These are phyloP conservation scores for Mya arenaria DNA, from an alignment of 1,140 invertebrate species.

Conservation along the genomic window DNA sequence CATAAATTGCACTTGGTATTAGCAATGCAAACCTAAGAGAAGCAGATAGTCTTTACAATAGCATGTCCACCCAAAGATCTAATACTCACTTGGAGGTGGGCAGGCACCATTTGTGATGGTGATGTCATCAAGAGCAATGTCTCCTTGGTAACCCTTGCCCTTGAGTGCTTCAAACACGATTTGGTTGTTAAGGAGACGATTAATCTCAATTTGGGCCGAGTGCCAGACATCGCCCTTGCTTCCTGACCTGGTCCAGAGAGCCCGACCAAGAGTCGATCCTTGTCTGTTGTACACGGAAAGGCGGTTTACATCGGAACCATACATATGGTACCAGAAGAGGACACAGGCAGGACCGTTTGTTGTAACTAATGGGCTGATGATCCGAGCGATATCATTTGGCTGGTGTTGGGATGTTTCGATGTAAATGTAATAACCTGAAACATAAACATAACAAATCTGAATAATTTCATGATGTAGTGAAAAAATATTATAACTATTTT, in stretches of 20 bases:
- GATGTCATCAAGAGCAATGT: constrained; percentile 74
- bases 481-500: too few species aligned
- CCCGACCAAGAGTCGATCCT: constrained; percentile 28
- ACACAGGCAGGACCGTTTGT: constrained; percentile 71
- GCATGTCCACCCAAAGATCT: not conserved
- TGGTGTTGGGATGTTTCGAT: constrained; percentile 66
- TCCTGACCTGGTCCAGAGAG: constrained; percentile 67
- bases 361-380: constrained; percentile 60
- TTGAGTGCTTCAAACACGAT: constrained; percentile 72
- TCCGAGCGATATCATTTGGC: constrained; percentile 65
- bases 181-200: constrained; percentile 54
- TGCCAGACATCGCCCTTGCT: constrained; percentile 76
- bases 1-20: too few species aligned
- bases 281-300: constrained; percentile 71
- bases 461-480: too few species aligned
- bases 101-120: constrained; percentile 64
- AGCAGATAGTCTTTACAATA: too few species aligned
- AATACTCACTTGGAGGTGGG: constrained; percentile 25
- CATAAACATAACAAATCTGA: too few species aligned
- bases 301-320: constrained; percentile 81
- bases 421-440: constrained; percentile 58
- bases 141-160: constrained; percentile 63
- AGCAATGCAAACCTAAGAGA: too few species aligned
- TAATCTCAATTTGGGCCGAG: constrained; percentile 64
- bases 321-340: constrained; percentile 90